Conservation (phyloP, 1,140 invertebrate genomes). For the Pseudomyrmex concolor region DNA sequence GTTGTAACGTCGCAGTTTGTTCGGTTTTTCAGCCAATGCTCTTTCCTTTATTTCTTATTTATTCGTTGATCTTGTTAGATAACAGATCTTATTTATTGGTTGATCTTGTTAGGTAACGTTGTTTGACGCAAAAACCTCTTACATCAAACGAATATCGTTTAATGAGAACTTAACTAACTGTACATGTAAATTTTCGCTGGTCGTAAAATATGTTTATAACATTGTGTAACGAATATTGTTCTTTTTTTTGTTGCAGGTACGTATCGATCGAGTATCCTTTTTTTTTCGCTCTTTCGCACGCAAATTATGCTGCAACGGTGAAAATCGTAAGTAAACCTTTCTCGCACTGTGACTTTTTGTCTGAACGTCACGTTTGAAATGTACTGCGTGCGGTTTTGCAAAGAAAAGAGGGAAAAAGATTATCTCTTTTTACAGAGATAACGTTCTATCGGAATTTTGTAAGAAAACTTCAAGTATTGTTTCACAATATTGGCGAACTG, state of each 20-base stretch:
- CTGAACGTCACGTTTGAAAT: too few species aligned
- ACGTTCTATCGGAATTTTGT: background rate
- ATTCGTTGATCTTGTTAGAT: too few species aligned
- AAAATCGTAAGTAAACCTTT: conserved; percentile 22
- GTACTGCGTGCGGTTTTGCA: too few species aligned
- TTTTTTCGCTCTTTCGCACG: background rate
- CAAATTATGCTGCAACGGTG: background rate
- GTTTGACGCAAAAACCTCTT: too few species aligned
- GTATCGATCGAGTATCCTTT: conserved; percentile 7
- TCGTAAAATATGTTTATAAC: conserved; percentile 27
- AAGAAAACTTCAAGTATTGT: background rate
- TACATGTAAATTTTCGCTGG: background rate
- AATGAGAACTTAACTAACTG: background rate
- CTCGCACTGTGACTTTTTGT: background rate
- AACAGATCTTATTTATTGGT: too few species aligned
- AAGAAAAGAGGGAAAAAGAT: too few species aligned
- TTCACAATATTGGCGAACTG: background rate
- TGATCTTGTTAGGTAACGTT: too few species aligned
- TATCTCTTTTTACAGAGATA: conserved; percentile 9
- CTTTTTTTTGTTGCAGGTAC: conserved; percentile 37
- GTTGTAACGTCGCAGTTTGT: too few species aligned
- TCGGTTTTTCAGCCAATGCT: too few species aligned
- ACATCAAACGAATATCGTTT: too few species aligned
- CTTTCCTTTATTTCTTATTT: too few species aligned
- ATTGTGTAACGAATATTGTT: conserved; percentile 10